These are phyloP conservation scores for Turnix velox DNA, from an alignment of 2,113 vertebrate species.

Conservation along the genomic window DNA sequence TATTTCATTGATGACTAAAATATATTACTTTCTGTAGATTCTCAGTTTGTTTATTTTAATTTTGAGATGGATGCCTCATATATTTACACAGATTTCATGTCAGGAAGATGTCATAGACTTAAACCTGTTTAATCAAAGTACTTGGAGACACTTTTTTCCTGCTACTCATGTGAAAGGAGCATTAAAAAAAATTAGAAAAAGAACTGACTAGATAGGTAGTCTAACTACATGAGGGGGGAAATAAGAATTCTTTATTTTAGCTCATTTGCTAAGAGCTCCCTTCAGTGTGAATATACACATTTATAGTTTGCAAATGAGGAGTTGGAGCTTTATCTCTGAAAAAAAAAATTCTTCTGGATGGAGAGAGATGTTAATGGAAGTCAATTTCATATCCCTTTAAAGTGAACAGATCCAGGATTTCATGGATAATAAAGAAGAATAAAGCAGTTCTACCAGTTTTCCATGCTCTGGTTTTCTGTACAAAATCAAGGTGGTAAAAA, in stretches of 20 bases:
- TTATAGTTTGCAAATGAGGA: not conserved
- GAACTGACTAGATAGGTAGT: not conserved
- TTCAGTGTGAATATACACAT: not conserved
- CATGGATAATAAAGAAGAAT: not conserved
- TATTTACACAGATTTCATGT: not conserved
- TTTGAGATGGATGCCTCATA: not conserved
- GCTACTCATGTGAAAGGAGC: not conserved
- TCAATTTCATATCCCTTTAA: not conserved
- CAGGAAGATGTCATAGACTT: not conserved
- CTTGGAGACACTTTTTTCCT: not conserved
- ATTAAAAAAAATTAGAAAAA: not conserved
- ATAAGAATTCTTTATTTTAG: not conserved
- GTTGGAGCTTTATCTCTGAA: not conserved
- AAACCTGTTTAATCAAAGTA: not conserved
- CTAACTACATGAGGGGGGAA: not conserved
- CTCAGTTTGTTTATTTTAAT: conserved; percentile 8
- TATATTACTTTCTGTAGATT: not conserved
- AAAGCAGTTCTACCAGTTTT: not conserved
- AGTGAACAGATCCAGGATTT: not conserved
- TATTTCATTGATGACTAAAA: not conserved
- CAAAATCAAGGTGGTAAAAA: not conserved
- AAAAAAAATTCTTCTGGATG: not conserved
- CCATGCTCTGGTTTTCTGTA: not conserved
- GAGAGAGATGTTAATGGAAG: not conserved
- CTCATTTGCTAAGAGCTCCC: not conserved